phyloP scores from a whole-genome alignment of 2,888 invertebrate species.

The Epirrhoe alternata region DNA sequence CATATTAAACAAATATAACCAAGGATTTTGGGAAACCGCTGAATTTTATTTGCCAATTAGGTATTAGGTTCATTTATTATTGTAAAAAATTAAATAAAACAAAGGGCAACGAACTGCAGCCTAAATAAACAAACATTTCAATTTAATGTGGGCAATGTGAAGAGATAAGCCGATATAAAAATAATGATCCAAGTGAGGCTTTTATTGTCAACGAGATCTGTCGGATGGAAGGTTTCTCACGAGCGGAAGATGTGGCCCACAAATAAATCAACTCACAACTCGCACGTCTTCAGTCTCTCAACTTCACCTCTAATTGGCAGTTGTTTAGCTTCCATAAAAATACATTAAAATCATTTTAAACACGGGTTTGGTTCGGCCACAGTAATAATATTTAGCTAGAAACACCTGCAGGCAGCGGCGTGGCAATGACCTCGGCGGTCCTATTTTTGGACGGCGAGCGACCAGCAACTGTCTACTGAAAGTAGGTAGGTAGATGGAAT shows the following conservation, averaged over 20 bases:
- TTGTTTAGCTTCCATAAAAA: slow-evolving; percentile 27
- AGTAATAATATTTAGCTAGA: slow-evolving; percentile 41
- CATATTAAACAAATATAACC: too few relatives aligned
- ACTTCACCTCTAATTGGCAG: slow-evolving; percentile 27
- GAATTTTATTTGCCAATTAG: not conserved
- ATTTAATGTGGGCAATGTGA: slow-evolving; percentile 43
- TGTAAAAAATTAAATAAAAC: slow-evolving; percentile 1
- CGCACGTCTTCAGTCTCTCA: slow-evolving; percentile 18
- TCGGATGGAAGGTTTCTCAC: slow-evolving; percentile 56
- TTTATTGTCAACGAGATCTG: slow-evolving; percentile 54
- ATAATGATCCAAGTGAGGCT: slow-evolving; percentile 48
- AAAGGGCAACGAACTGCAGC: slow-evolving; percentile 14
- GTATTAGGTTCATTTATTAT: not conserved
- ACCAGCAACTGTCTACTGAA: slow-evolving; percentile 39
- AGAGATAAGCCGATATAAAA: slow-evolving; percentile 38
- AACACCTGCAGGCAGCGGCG: slow-evolving; percentile 45
- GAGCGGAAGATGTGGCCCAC: slow-evolving; percentile 46
- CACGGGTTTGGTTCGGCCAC: slow-evolving; percentile 26
- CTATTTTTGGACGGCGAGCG: slow-evolving; percentile 49
- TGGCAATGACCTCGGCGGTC: slow-evolving; percentile 54
- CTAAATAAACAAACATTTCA: slow-evolving; percentile 29
- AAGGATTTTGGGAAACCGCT: not conserved
- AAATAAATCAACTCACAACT: slow-evolving; percentile 41
- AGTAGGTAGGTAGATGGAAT: slow-evolving; percentile 39
- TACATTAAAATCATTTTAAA: slow-evolving; percentile 19